Evolutionary conservation across 2,113 vertebrate species (phyloP).

Genomic region (Urocitellus parryii): DNA sequence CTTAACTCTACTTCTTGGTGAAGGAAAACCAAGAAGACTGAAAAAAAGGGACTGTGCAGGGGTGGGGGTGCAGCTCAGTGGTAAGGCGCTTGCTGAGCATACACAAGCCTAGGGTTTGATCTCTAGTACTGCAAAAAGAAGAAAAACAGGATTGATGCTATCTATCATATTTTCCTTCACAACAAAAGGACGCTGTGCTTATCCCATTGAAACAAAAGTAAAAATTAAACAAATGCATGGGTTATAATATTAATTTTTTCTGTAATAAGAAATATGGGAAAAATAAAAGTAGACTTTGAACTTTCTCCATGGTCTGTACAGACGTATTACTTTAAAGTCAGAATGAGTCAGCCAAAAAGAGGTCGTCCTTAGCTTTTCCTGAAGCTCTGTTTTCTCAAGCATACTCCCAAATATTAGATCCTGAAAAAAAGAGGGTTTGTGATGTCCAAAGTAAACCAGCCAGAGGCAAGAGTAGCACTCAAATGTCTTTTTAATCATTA

Average conservation of each 20-base stretch:
- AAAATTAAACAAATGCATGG: constrained; percentile 58
- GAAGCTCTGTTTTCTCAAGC: constrained; percentile 83
- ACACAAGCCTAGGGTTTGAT: background rate
- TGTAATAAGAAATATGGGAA: constrained; percentile 58
- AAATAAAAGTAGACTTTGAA: constrained; percentile 74
- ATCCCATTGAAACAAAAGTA: constrained; percentile 67
- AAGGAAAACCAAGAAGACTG: background rate
- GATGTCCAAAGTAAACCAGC: constrained; percentile 85
- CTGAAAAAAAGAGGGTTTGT: constrained; percentile 64
- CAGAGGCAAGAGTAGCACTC: constrained; percentile 81
- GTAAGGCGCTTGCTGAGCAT: too few relatives aligned
- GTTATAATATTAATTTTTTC: constrained; percentile 56
- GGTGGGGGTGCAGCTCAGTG: background rate
- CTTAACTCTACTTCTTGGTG: background rate
- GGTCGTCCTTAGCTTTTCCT: constrained; percentile 71
- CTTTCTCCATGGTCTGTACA: constrained; percentile 67
- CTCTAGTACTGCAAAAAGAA: background rate
- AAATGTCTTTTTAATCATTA: constrained; percentile 81
- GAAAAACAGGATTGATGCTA: background rate
- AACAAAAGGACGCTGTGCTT: background rate
- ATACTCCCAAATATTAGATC: constrained; percentile 82
- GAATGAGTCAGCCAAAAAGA: constrained; percentile 76
- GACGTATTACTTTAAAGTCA: constrained; percentile 71
- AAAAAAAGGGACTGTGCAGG: background rate
- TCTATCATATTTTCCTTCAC: background rate